A percentile compares a stretch with the other conserved stretches of the same genome.
These are phyloP conservation scores for Antitype chi DNA, from an alignment of 2,888 invertebrate genomes.

Conservation along the genomic window DNA sequence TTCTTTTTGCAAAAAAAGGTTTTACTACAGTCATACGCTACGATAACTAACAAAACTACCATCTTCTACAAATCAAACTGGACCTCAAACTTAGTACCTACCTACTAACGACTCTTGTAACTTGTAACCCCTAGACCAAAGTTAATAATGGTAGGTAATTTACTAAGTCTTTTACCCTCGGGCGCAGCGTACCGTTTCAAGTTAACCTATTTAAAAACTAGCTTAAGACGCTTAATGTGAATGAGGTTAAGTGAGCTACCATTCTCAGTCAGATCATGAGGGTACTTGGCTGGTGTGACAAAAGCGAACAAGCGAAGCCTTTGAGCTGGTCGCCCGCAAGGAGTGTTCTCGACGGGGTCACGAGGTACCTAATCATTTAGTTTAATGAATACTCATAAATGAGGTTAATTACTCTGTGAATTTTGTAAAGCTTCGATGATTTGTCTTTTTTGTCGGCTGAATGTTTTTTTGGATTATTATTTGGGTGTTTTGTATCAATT, in stretches of 20 bases:
- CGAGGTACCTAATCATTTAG: slow-evolving; percentile 51
- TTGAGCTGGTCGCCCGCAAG: slow-evolving; percentile 35
- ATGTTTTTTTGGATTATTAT: too few relatives aligned
- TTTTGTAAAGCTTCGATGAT: neutral
- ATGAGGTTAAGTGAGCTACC: slow-evolving; percentile 75
- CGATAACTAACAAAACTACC: neutral
- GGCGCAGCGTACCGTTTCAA: slow-evolving; percentile 33
- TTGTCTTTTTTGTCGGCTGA: neutral
- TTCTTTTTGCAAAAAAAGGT: too few relatives aligned
- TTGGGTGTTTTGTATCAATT: too few relatives aligned
- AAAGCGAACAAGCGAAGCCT: slow-evolving; percentile 47
- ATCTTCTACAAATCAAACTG: slow-evolving; percentile 10
- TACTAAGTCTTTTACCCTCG: slow-evolving; percentile 34
- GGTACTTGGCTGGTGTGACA: slow-evolving; percentile 62
- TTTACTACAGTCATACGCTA: neutral
- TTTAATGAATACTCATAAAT: slow-evolving; percentile 21
- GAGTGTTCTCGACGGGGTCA: slow-evolving; percentile 43
- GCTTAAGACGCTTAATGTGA: slow-evolving; percentile 72
- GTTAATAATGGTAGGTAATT: slow-evolving; percentile 51
- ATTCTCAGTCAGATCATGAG: slow-evolving; percentile 64
- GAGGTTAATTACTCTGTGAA: neutral
- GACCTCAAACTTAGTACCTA: neutral
- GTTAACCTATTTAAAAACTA: slow-evolving; percentile 74
- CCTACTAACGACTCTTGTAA: slow-evolving; percentile 8
- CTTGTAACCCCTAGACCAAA: slow-evolving; percentile 18